These are phyloP conservation scores for Sycophila sp. DNA, from an alignment of 1,140 invertebrate species.

Conservation along the genomic window DNA sequence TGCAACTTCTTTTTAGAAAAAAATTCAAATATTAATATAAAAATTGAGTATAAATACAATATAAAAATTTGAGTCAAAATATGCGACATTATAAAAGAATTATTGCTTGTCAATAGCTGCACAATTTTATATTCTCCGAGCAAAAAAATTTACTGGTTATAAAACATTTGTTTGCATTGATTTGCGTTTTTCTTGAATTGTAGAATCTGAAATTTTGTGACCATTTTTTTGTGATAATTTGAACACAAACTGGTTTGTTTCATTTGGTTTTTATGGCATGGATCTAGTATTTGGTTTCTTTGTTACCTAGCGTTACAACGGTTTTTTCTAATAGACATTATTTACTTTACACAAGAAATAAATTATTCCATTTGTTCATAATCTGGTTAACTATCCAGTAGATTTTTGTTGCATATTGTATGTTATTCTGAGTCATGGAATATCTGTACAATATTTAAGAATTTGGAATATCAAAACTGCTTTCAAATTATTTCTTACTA, in stretches of 20 bases:
- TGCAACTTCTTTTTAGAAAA: too few relatives aligned
- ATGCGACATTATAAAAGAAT: constrained; percentile 4
- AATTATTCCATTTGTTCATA: constrained; percentile 44
- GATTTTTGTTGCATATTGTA: constrained; percentile 41
- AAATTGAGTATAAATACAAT: constrained; percentile 6
- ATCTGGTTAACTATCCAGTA: constrained; percentile 39
- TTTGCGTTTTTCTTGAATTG: background rate
- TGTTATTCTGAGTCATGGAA: constrained; percentile 38
- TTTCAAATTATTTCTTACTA: constrained; percentile 45
- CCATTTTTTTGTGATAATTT: constrained; percentile 46
- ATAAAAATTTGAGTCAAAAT: constrained; percentile 12
- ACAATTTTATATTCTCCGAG: constrained; percentile 34
- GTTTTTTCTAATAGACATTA: constrained; percentile 45
- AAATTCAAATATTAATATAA: constrained; percentile 20
- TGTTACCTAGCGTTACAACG: constrained; percentile 45
- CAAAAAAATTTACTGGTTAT: constrained; percentile 23
- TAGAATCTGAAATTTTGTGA: constrained; percentile 4
- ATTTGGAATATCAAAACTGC: constrained; percentile 43
- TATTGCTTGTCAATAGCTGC: constrained; percentile 8
- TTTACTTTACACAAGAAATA: constrained; percentile 51
- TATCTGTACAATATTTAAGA: constrained; percentile 48
- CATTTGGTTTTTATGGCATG: constrained; percentile 64
- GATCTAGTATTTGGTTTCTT: constrained; percentile 63
- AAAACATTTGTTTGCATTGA: constrained; percentile 1
- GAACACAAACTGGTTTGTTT: constrained; percentile 62